Evolutionary conservation across 2,113 vertebrate genomes (phyloP), one percentile per base, ranked within the genome.

Genomic region (Macrotis lagotis): DNA sequence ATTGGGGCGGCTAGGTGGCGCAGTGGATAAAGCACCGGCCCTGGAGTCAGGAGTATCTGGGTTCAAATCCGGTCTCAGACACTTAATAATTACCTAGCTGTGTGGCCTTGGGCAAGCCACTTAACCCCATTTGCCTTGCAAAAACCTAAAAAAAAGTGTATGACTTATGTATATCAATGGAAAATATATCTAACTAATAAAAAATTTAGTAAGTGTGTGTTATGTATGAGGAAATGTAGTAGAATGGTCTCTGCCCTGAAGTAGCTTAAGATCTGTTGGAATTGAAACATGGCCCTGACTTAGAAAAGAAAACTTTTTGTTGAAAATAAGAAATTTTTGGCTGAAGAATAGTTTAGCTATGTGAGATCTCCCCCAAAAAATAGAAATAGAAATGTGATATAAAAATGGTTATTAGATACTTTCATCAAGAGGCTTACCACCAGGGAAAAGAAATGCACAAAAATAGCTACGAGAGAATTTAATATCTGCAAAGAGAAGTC

Each of bases 241-340:
- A 83, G 37, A 44, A 24, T 83, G 1, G 14, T 19, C 37, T 7
- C 66, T 83, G 19, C n/a, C 66, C 16, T 44, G 66, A 74, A 74
- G 66, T 19, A n/a, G 37, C 66, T 74, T 16, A 83, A 83, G n/a
- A 44, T 83, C n/a, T 83, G 37, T 83, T 83, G 7, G 2, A 44
- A 1, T 44, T 83, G 66, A 83, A 44, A 16, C 19, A 44, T 24
- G 51, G 51, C 91, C 94, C 88, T 94, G 94, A 0, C 59, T 0
- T 0, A 95, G 1, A 8, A 89, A 97, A 88, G 90, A 48, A 93
- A 94, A 48, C 16, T 0, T 24, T 44, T 74, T n/a, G 31, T 37
- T 37, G 25, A 51, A 44, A 0, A 0, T 25, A 26, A 11, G 6
- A 0, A 94, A 37, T 9, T 0, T 0, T 25, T 25, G 0, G 0